phyloP scores from a whole-genome alignment of 2,113 vertebrate genomes.

The Mobula hypostoma region DNA sequence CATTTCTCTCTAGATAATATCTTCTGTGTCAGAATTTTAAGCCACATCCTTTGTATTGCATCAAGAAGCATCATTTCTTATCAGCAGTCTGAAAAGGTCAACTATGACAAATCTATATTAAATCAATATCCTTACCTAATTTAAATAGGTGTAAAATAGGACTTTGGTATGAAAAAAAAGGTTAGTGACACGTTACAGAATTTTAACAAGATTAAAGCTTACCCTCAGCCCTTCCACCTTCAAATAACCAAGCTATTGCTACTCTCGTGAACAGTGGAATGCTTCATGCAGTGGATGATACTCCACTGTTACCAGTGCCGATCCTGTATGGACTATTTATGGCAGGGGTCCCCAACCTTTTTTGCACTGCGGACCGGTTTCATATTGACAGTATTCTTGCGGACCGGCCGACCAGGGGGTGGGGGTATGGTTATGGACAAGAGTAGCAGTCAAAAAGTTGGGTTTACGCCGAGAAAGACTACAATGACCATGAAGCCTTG shows the following conservation, averaged over 20 bases:
- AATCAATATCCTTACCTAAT: background rate
- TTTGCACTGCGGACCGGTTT: too few species aligned
- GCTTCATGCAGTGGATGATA: background rate
- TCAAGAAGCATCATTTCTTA: background rate
- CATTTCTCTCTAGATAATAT: too few species aligned
- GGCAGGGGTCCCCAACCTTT: too few species aligned
- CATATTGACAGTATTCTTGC: too few species aligned
- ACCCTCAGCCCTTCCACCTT: background rate
- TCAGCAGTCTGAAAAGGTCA: constrained; percentile 1
- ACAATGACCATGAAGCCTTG: too few species aligned
- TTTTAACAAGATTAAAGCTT: background rate
- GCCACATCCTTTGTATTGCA: background rate
- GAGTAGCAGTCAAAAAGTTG: too few species aligned
- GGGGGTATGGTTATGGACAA: too few species aligned
- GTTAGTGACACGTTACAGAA: background rate
- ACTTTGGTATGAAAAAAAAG: background rate
- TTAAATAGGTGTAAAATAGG: background rate
- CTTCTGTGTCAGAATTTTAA: background rate
- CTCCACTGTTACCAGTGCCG: background rate
- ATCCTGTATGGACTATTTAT: background rate
- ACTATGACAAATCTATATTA: background rate
- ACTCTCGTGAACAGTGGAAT: background rate
- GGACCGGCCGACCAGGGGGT: too few species aligned
- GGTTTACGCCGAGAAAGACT: too few species aligned
- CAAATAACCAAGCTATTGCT: background rate